A percentile compares a stretch with the other conserved stretches of the same genome.
These are phyloP conservation scores for Pelodytes ibericus DNA, from an alignment of 2,797 vertebrate genomes.

Conservation along the genomic window DNA sequence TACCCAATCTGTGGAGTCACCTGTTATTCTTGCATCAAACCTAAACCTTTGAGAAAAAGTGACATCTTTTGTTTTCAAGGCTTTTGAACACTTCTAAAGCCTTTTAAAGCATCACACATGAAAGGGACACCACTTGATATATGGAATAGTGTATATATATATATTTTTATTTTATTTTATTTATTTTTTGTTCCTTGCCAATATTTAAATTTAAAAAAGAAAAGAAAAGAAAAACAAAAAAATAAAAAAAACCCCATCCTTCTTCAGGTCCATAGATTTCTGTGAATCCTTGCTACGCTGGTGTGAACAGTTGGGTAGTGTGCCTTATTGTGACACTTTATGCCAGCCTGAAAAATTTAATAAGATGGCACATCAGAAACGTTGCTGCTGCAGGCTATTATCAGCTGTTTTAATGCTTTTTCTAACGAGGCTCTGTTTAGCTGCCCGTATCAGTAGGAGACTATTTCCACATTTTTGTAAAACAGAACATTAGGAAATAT, in stretches of 20 bases:
- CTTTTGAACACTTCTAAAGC: slow-evolving; percentile 56
- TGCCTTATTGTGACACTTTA: slow-evolving; percentile 38
- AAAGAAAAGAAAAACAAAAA: not conserved
- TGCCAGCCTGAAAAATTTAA: slow-evolving; percentile 30
- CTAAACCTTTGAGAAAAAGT: slow-evolving; percentile 56
- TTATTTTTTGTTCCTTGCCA: slow-evolving; percentile 35
- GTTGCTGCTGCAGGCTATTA: slow-evolving; percentile 16
- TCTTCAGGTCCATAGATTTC: slow-evolving; percentile 11
- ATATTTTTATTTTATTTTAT: not conserved
- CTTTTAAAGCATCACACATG: slow-evolving; percentile 57
- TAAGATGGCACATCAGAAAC: slow-evolving; percentile 35
- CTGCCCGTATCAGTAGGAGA: not conserved
- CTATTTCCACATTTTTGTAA: not conserved
- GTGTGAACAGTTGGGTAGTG: slow-evolving; percentile 40
- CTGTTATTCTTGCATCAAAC: slow-evolving; percentile 54
- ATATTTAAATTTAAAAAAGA: not conserved
- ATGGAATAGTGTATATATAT: slow-evolving; percentile 46
- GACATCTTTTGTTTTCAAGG: slow-evolving; percentile 60
- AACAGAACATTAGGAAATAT: not conserved
- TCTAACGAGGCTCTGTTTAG: not conserved
- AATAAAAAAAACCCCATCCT: not conserved
- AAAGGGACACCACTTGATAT: slow-evolving; percentile 37
- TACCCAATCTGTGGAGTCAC: slow-evolving; percentile 37
- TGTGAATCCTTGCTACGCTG: slow-evolving; percentile 32
- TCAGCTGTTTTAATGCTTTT: not conserved